Percentiles rank a stretch among this genome's conserved stretches.
phyloP scores from a whole-genome alignment of 2,888 invertebrate species.

The Ligdia adustata region DNA sequence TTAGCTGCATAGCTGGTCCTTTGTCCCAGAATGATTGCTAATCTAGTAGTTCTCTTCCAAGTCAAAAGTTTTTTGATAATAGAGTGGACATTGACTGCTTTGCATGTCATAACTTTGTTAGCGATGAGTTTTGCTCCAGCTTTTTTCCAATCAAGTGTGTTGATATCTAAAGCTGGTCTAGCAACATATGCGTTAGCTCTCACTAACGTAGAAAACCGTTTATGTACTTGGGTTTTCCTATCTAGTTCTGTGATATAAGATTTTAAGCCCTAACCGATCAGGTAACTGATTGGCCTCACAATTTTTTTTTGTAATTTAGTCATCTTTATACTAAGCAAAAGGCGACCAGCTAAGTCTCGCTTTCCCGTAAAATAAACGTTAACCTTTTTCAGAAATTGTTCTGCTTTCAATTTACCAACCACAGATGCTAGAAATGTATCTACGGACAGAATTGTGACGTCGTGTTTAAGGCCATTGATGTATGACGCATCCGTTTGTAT shows the following conservation, averaged over 20 bases:
- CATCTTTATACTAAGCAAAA: slow-evolving; percentile 23
- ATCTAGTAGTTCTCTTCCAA: slow-evolving; percentile 47
- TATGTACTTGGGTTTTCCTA: slow-evolving; percentile 18
- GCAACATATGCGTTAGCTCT: slow-evolving; percentile 52
- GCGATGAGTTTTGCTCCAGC: slow-evolving; percentile 57
- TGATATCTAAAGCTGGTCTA: slow-evolving; percentile 47
- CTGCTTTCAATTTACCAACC: slow-evolving; percentile 1
- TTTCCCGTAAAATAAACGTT: slow-evolving; percentile 57
- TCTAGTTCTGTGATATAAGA: slow-evolving; percentile 33
- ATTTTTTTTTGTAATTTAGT: slow-evolving; percentile 18
- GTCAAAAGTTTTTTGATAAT: slow-evolving; percentile 41
- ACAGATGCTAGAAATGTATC: slow-evolving; percentile 41
- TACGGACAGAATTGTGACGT: slow-evolving; percentile 41
- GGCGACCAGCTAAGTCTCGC: slow-evolving; percentile 44
- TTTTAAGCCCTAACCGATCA: slow-evolving; percentile 29
- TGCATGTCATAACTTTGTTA: slow-evolving; percentile 48
- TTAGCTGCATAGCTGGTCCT: slow-evolving; percentile 39
- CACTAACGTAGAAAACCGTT: slow-evolving; percentile 43
- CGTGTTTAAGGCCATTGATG: slow-evolving; percentile 58
- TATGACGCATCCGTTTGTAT: slow-evolving; percentile 52
- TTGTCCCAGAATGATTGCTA: slow-evolving; percentile 48
- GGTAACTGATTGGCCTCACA: slow-evolving; percentile 30
- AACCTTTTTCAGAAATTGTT: slow-evolving; percentile 49
- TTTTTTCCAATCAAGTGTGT: slow-evolving; percentile 45
- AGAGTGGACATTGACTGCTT: slow-evolving; percentile 35